Conservation (phyloP, 2,113 vertebrate genomes). For the Centropus bengalensis region DNA sequence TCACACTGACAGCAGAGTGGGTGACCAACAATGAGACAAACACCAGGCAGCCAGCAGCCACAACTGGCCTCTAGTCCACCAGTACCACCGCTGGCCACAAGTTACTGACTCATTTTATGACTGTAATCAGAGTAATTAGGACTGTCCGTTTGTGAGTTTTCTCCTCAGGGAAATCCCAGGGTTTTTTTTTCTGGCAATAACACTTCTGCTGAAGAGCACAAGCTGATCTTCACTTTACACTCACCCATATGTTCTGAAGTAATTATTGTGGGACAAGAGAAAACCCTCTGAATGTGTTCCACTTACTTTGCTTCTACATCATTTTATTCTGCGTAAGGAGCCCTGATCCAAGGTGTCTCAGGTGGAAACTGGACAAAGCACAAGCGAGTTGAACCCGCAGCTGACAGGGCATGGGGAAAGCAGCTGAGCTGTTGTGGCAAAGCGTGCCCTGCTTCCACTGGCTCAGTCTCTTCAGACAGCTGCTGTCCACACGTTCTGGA, state of each 20-base stretch:
- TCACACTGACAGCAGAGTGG: rapidly evolving
- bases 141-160: not conserved
- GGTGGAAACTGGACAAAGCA: not conserved
- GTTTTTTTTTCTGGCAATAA: not conserved
- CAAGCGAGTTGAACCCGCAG: not conserved
- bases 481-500: not conserved
- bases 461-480: not conserved
- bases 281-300: not conserved
- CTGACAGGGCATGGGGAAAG: not conserved
- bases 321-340: not conserved
- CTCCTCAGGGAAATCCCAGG: constrained; percentile 11
- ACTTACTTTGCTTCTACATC: not conserved
- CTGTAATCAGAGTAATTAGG: constrained; percentile 11
- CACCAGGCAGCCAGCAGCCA: not conserved
- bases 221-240: not conserved
- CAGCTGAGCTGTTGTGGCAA: not conserved
- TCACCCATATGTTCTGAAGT: not conserved
- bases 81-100: not conserved
- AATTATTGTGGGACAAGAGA: not conserved
- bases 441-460: not conserved
- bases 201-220: not conserved
- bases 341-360: not conserved
- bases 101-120: not conserved
- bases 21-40: not conserved
- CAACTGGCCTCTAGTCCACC: not conserved